Evolutionary conservation across 2,113 vertebrate species (phyloP), one percentile per base, ranked within the genome.

Genomic region (Trogon surrucura): DNA sequence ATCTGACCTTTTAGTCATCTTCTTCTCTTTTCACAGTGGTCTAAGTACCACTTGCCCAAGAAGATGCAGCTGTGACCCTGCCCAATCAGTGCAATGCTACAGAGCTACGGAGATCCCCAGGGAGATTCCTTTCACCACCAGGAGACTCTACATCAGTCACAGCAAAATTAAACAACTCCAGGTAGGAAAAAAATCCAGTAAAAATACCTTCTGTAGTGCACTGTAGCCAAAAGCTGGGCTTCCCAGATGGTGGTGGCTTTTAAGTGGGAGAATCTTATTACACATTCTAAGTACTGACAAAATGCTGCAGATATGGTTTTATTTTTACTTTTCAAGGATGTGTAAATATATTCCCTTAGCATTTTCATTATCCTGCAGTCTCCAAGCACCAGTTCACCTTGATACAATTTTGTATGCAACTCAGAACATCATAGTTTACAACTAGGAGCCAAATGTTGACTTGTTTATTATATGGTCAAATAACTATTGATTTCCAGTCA

Each of bases 151-250:
- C 92, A 97, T 98, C 80, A 98, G 97, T 77, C 98, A 98, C 93
- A 98, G 98, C 97, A 98, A 98, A 94, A 98, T 98, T 71, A 98
- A 97, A 45, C 97, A 97, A 65, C 95, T 99, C n/a, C 98, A 98
- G 98, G 98, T 98, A 98, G 97, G 96, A 75, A 93, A 81, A 81
- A 72, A 89, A 80, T 25, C 4, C 67, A 74, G 62, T n/a, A 62
- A 74, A 83, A 77, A 30, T 86, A 60, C 27, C 77, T 80, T n/a
- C 30, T 80, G 36, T 75, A 36, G 41, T 32, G n/a, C 2, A 2
- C 30, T 16, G 5, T 78, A 74, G 60, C 44, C 3, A 1, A 56
- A 95, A 91, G 44, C 25, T 70, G 38, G 17, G 26, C 34, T 80
- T 92, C 51, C 65, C 80, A 89, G 57, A 36, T 79, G 73, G 48